Evolutionary conservation across 2,888 invertebrate genomes (phyloP).

Genomic region (Leptogaster cylindrica): DNA sequence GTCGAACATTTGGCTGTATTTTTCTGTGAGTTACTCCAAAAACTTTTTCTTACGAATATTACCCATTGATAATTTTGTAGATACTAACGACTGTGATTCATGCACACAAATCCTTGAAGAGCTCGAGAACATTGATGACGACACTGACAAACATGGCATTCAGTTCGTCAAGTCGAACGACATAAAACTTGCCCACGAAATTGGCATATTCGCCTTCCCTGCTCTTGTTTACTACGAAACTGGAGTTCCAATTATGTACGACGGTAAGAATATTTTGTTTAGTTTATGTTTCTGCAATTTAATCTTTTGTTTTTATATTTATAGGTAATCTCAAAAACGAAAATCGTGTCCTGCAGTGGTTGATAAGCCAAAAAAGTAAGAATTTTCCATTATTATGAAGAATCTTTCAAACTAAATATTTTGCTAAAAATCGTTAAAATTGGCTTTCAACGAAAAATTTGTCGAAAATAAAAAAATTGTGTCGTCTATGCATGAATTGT

Average conservation of each 20-base stretch:
- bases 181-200: constrained; percentile 85
- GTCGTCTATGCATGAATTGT: constrained; percentile 45
- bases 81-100: constrained; percentile 84
- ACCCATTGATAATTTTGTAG: no score
- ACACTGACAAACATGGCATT: constrained; percentile 89
- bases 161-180: constrained; percentile 94
- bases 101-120: constrained; percentile 86
- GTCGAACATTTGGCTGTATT: constrained; percentile 91
- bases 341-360: constrained; percentile 95
- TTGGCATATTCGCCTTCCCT: constrained; percentile 91
- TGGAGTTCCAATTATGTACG: constrained; percentile 92
- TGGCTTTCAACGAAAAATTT: constrained; percentile 24
- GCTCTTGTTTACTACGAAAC: constrained; percentile 92
- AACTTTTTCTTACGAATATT: not conserved
- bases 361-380: constrained; percentile 96
- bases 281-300: constrained; percentile 20
- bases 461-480: constrained; percentile 34
- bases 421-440: constrained; percentile 30
- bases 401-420: constrained; percentile 38
- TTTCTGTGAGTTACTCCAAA: constrained; percentile 74
- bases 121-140: constrained; percentile 89
- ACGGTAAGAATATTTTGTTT: constrained; percentile 71
- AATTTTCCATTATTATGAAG: constrained; percentile 64
- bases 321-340: constrained; percentile 91
- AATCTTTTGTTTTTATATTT: constrained; percentile 39